These are phyloP conservation scores for human DNA, from an alignment of 2,113 vertebrate genomes.

Conservation along the genomic window GRCh38 chr6:127315501-127316000, in stretches of 20 bases:
- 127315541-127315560: neutral
- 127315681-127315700: neutral
- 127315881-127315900: neutral
- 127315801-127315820: neutral
- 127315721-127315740: neutral
- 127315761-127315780: neutral
- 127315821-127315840: conserved; percentile 13
- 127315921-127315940: neutral
- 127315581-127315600: neutral
- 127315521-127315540: conserved; percentile 16
- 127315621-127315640: neutral
- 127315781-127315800: neutral
- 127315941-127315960: neutral
- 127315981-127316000: neutral
- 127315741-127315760: neutral
- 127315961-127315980: neutral
- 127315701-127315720: neutral
- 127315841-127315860: neutral
- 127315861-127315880: neutral
- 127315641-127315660: neutral
- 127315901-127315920: neutral
- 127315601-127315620: neutral
- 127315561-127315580: conserved; percentile 20
- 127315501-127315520: neutral
- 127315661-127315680: conserved; percentile 3